Base-by-base conservation (phyloP, 2,888 invertebrate genomes). In the Zygaena filipendulae region DNA sequence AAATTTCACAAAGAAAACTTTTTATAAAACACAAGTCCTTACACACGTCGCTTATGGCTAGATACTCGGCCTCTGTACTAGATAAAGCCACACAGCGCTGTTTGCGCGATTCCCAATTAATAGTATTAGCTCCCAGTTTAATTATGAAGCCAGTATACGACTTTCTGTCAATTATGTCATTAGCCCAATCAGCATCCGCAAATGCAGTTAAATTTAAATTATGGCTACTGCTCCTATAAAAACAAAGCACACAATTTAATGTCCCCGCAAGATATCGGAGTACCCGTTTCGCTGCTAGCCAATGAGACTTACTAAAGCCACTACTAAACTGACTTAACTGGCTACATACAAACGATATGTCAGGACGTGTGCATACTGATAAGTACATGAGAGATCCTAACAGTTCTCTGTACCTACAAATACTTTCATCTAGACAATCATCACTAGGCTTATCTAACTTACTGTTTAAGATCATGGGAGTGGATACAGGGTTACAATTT, bases 61-160 rank as follows among this genome's bases (percentile, higher is more conserved):
- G 6, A 25, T 42, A 46, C 22, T 42, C 43, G 3, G 42, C 39
- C 6, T 46, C 43, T 2, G 40, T 42, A 14, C 41, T 42, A 2
- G 38, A 38, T 1, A 41, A 11, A 2, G 40, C 40, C 0, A 36
- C 34, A 21, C 22, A 30, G n/a, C 23, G 11, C 11, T 44, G 44
- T 12, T 44, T 47, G 1, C 35, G 19, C 4, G 32, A 22, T 23
- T 43, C 40, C 41, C 41, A 40, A 9, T 22, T 25, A 5, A 45
- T 23, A 1, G 13, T 4, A 27, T 13, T 9, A 6, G 22, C 9
- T 9, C 36, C 33, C 3, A 42, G 4, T 26, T 34, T 36, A 10
- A 39, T 8, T 1, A 33, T 14, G 31, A 31, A 43, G 2, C 45
- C 43, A 4, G 38, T 41, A 23, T 38, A 43, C 0, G 43, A 46